Evolutionary conservation across 2,888 invertebrate species (phyloP).

Genomic region (Hydrotaea cyrtoneurina): DNA sequence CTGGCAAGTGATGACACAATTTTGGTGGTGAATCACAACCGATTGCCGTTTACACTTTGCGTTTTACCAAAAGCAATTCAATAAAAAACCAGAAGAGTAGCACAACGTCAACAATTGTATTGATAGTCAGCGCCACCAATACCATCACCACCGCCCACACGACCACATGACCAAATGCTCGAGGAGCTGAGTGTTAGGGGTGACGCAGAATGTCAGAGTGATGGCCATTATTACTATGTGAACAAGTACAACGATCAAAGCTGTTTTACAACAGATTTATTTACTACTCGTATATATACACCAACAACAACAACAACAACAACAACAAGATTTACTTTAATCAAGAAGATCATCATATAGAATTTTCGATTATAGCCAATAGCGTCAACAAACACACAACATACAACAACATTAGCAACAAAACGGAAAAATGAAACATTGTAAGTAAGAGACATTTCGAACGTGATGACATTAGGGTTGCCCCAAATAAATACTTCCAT

Average conservation of each 20-base stretch:
- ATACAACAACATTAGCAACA: constrained; percentile 40
- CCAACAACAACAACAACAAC: constrained; percentile 15
- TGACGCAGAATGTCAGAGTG: constrained; percentile 11
- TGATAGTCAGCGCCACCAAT: background rate
- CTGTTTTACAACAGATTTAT: constrained; percentile 65
- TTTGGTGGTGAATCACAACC: constrained; percentile 25
- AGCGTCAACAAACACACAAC: background rate
- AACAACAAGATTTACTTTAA: constrained; percentile 56
- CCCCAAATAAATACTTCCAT: no score
- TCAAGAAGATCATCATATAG: constrained; percentile 45
- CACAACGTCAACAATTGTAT: background rate
- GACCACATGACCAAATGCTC: constrained; percentile 26
- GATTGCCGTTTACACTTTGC: constrained; percentile 12
- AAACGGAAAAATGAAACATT: constrained; percentile 73
- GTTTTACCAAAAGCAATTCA: constrained; percentile 15
- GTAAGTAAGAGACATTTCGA: constrained; percentile 72
- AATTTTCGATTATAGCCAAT: constrained; percentile 20
- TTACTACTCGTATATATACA: constrained; percentile 8
- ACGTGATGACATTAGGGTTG: no score
- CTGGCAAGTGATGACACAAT: constrained; percentile 30
- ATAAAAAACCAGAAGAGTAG: constrained; percentile 7
- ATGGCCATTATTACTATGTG: constrained; percentile 49
- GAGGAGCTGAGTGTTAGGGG: background rate
- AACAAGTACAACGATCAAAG: constrained; percentile 71
- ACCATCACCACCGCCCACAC: constrained; percentile 19